Conservation (phyloP, 2,888 invertebrate species). For the Scaeva pyrastri region DNA sequence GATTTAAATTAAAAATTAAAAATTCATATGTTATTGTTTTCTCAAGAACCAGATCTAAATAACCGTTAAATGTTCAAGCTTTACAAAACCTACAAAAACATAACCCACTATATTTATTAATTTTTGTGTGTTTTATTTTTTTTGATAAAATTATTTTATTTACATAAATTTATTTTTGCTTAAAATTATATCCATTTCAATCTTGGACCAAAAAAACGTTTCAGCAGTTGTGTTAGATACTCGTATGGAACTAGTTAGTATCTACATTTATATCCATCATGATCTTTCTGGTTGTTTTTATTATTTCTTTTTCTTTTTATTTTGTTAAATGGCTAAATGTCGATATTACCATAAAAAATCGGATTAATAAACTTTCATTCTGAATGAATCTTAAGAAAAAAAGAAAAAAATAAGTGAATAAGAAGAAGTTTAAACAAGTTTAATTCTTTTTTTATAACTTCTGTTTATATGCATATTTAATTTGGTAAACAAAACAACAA, state of each 20-base stretch:
- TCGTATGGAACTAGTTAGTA: neutral
- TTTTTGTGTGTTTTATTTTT: neutral
- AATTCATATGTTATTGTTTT: neutral
- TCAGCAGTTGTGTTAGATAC: too few species aligned
- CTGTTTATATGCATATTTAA: slow-evolving; percentile 41
- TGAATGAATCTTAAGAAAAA: slow-evolving; percentile 47
- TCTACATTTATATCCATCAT: slow-evolving; percentile 6
- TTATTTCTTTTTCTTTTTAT: slow-evolving; percentile 15
- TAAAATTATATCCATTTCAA: slow-evolving; percentile 19
- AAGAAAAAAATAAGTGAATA: neutral
- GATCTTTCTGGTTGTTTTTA: slow-evolving; percentile 17
- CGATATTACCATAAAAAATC: slow-evolving; percentile 69
- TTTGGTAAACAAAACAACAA: slow-evolving; percentile 28
- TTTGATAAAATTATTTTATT: slow-evolving; percentile 1
- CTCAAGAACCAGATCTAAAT: neutral
- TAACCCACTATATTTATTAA: neutral
- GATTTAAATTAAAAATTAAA: neutral
- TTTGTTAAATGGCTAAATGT: slow-evolving; percentile 59
- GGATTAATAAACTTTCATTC: slow-evolving; percentile 61
- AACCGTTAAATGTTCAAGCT: slow-evolving; percentile 3
- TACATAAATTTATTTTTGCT: slow-evolving; percentile 6
- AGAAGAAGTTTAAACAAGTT: slow-evolving; percentile 38
- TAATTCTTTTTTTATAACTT: neutral
- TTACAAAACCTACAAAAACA: slow-evolving; percentile 8
- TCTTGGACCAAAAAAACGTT: neutral